Percentiles rank a stretch among this genome's conserved stretches.
Conservation (phyloP, 2,113 vertebrate species). For the Campylomormyrus numenius region DNA sequence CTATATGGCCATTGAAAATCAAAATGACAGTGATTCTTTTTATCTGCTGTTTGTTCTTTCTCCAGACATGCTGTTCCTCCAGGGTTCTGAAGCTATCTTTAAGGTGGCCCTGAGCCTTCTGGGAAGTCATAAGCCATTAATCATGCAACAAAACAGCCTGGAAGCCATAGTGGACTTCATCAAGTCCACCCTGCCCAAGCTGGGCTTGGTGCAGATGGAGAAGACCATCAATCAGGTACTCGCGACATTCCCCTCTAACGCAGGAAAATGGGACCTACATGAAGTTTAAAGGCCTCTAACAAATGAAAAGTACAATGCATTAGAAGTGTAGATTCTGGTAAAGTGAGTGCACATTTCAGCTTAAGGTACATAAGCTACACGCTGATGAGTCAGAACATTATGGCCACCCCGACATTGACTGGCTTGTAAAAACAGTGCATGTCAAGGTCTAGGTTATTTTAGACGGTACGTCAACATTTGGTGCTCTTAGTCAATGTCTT, state of each 20-base stretch:
- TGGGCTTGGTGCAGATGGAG: constrained; percentile 92
- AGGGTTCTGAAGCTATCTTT: constrained; percentile 88
- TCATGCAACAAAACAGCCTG: constrained; percentile 85
- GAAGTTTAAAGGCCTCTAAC: neutral
- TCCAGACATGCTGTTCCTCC: constrained; percentile 85
- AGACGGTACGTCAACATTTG: no score
- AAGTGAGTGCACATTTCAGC: neutral
- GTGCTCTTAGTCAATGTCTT: no score
- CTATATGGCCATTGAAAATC: neutral
- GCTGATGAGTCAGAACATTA: neutral
- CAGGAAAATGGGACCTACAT: neutral
- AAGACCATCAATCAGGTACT: constrained; percentile 90
- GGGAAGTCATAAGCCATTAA: constrained; percentile 87
- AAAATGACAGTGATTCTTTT: neutral
- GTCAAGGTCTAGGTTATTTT: neutral
- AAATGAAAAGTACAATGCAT: neutral
- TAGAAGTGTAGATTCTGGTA: neutral
- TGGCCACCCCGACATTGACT: neutral
- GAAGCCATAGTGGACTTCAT: constrained; percentile 93
- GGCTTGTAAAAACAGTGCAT: neutral
- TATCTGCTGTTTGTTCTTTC: neutral
- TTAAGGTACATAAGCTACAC: neutral
- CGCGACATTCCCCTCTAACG: neutral
- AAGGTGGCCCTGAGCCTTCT: constrained; percentile 87
- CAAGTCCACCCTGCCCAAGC: constrained; percentile 82